Percentiles rank a stretch among this genome's conserved stretches.
Conservation (phyloP, 2,888 invertebrate species). For the Rapana venosa region DNA sequence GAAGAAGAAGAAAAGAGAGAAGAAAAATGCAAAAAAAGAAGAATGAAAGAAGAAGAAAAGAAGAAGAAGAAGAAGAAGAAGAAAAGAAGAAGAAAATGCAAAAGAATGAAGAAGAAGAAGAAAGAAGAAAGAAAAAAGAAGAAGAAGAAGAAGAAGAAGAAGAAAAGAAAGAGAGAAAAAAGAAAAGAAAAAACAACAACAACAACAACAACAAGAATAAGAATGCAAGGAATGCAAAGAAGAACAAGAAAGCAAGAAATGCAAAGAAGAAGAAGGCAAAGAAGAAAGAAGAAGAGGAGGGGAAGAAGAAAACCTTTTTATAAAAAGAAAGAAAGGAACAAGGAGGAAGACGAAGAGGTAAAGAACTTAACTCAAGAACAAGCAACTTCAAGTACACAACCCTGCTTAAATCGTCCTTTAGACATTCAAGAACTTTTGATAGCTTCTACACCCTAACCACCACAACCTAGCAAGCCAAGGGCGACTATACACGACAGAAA, state of each 20-base stretch:
- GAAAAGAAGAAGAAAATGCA: neutral
- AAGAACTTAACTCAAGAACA: no score
- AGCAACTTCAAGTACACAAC: no score
- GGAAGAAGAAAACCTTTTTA: no score
- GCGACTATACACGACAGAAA: no score
- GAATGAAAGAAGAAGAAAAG: neutral
- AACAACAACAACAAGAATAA: neutral
- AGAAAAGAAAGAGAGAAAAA: neutral
- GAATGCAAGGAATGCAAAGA: neutral
- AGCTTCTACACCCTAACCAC: no score
- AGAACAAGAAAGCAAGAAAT: neutral
- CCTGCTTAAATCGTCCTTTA: no score
- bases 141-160: constrained; percentile 3
- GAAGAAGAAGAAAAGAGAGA: neutral
- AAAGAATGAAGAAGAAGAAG: neutral
- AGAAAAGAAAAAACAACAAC: neutral
- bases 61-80: neutral
- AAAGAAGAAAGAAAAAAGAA: neutral
- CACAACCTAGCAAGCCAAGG: no score
- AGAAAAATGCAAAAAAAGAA: neutral
- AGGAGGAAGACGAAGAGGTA: no score
- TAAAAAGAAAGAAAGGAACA: no score
- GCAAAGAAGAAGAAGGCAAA: neutral
- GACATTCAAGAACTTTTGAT: no score
- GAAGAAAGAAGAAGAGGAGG: neutral